Base-by-base conservation (phyloP, 2,797 vertebrate genomes). In the Peromyscus nudipes region DNA sequence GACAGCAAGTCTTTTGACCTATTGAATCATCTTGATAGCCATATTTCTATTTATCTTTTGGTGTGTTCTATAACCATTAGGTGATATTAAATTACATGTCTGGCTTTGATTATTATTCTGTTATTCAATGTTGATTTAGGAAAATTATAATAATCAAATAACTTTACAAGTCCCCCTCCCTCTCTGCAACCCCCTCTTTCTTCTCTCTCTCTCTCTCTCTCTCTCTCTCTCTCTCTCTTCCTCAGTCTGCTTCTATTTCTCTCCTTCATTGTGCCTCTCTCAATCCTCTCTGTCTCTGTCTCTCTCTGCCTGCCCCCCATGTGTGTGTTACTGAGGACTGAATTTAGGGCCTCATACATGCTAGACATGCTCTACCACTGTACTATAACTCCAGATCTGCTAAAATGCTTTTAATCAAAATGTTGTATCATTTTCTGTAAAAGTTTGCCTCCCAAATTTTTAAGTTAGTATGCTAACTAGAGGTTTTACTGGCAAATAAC, bases 111-210 rank as follows among this genome's bases (percentile, higher is more conserved):
- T 57, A 40, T 37, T 75, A 73, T 88, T 96, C 49, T 75, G 4
- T 52, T 89, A 13, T 6, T 37, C n/a, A 83, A 6, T 64, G 34
- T 27, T 93, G 37, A 6, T 81, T 94, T 90, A 87, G 14, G 62
- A 34, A 89, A 95, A 86, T 23, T 67, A 7, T 73, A 55, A 12
- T 95, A 64, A 93, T 92, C 71, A 95, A 95, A 83, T 55, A 83
- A 17, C 16, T 29, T 91, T 89, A 81, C 4, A 69, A n/a, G 29
- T 37, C 10, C 31, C 13, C 21, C 31, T 25, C 21, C 7, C 69
- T 11, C 21, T 40, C 17, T 34, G 34, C 55, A 4, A 13, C 14
- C 21, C 17, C 34, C 31, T 79, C 49, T n/a, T 4, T 46, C 6
- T 76, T 57, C 5, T 60, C 52, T 81, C 21, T 81, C 34, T 13